Percentiles rank a stretch among this genome's conserved stretches.
Evolutionary conservation across 2,797 vertebrate species (phyloP).

Genomic region (Anguilla megastoma): DNA sequence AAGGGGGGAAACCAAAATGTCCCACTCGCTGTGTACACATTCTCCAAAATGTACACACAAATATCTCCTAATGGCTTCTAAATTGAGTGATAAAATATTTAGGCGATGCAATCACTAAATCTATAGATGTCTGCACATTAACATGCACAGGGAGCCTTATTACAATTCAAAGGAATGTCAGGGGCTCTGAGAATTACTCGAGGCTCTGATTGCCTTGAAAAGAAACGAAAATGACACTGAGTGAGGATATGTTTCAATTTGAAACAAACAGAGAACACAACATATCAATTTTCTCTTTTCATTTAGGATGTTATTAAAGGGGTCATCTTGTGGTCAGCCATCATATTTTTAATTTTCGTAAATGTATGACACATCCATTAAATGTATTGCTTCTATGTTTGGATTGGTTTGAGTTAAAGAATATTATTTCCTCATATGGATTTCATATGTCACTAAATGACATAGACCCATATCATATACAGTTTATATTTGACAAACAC

Average conservation of each 20-base stretch:
- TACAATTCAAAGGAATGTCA: conserved; percentile 21
- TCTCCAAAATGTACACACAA: conserved; percentile 3
- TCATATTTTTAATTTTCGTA: background rate
- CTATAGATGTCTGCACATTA: conserved; percentile 15
- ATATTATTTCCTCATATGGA: background rate
- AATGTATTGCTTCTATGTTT: background rate
- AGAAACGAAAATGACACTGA: background rate
- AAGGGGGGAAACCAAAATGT: background rate
- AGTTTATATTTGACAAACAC: background rate
- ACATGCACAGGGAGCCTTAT: background rate
- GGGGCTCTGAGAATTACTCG: background rate
- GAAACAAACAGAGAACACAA: background rate
- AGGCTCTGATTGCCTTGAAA: background rate
- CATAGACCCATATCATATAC: background rate
- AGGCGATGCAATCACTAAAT: conserved; percentile 8
- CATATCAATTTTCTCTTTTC: background rate
- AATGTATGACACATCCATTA: background rate
- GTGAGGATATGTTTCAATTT: background rate
- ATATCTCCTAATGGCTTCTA: conserved; percentile 15
- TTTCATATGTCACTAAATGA: background rate
- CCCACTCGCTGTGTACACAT: background rate
- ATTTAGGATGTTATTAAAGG: background rate
- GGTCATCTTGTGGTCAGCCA: background rate
- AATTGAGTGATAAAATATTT: conserved; percentile 24
- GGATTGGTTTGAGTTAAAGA: background rate